Conservation (phyloP, 2,113 vertebrate genomes). For the Chamaetylas fuelleborni region DNA sequence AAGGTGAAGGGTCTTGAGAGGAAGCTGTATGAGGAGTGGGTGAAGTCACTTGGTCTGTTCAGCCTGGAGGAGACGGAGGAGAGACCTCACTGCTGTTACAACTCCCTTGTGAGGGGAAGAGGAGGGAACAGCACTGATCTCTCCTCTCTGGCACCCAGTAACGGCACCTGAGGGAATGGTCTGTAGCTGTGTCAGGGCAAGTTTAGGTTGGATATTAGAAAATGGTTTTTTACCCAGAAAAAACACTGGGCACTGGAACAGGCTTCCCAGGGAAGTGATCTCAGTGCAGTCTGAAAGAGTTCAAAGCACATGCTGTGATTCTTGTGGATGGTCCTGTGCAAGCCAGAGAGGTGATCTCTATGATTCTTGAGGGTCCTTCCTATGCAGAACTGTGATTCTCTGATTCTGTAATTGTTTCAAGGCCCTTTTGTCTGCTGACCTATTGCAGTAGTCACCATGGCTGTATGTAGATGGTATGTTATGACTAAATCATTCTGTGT, state of each 20-base stretch:
- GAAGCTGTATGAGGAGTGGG: accelerated
- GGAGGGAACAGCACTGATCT: not conserved
- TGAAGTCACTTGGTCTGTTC: not conserved
- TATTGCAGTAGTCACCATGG: not conserved
- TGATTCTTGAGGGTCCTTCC: not conserved
- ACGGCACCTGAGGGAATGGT: not conserved
- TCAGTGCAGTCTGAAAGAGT: too few relatives aligned
- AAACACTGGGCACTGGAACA: not conserved
- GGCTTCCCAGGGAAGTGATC: too few relatives aligned
- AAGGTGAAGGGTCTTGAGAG: not conserved
- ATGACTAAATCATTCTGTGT: not conserved
- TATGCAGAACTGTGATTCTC: not conserved
- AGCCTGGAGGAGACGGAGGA: not conserved
- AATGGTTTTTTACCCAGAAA: not conserved
- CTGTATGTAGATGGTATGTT: not conserved
- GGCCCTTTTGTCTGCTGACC: not conserved
- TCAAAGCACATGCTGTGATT: not conserved
- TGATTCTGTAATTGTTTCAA: not conserved
- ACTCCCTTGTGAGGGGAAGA: not conserved
- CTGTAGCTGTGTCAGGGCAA: not conserved
- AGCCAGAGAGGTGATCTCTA: not conserved
- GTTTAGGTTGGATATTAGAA: not conserved
- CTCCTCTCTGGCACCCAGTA: not conserved
- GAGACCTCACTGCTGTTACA: not conserved
- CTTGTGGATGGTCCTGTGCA: not conserved